Evolutionary conservation across 2,888 invertebrate genomes (phyloP), one percentile per base, ranked within the genome.

Genomic region (Oscheius sp.): DNA sequence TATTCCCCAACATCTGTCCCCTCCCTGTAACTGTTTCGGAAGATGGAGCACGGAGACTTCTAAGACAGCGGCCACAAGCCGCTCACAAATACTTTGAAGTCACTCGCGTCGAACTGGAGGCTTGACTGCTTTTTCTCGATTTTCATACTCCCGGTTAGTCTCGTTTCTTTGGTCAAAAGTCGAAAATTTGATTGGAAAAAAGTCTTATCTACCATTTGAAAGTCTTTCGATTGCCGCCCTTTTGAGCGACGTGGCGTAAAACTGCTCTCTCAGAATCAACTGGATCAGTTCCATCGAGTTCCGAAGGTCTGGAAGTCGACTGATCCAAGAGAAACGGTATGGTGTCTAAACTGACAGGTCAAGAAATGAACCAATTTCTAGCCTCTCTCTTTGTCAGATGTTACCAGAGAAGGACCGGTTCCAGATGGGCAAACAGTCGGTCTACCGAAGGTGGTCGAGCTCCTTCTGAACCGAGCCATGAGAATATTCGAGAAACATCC

Each of bases 31-130:
- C 21, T 5, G 53, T 53, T 60, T 53, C 53, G 68, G 53, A 68
- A 53, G 68, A 68, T 68, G 68, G 55, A 33, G 11, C 35, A n/a
- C 42, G 55, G 55, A 21, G 37, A 35, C 42, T 68, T 68, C 68
- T 68, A 63, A 63, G 42, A n/a, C 53, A 68, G 68, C 68, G 68
- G 68, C 68, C 13, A 48, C 42, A 50, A 32, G 65, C 55, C 55
- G 35, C 55, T 29, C 32, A 42, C 10, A 47, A 32, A 2, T 13
- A 48, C 47, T 63, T 29, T 13, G 32, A 63, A 32, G n/a, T 50
- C 63, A n/a, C 29, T 42, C 4, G 42, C 63, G 50, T 50, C 50
- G 11, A 42, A 50, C n/a, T 47, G 63, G 33, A 11, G n/a, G 50
- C 47, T 32, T 33, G 42, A 58, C 21, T 32, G 33, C 58, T 63